These are phyloP conservation scores for Myopa tessellatipennis DNA, from an alignment of 2,888 invertebrate genomes.

Conservation along the genomic window DNA sequence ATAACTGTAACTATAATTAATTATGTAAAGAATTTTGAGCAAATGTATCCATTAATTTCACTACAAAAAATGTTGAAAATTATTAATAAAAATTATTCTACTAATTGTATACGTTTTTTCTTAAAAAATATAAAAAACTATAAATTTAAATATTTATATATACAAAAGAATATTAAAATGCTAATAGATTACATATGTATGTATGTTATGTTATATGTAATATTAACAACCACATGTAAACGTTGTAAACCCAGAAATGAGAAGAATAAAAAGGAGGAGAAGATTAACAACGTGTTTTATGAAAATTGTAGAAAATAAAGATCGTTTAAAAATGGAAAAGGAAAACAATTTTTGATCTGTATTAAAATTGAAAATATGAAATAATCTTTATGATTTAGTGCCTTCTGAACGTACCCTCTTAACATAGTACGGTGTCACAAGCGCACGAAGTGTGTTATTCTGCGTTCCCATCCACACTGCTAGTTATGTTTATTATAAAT, in stretches of 20 bases:
- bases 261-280: background rate
- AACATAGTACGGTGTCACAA: background rate
- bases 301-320: conserved; percentile 19
- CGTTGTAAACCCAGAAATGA: conserved; percentile 11
- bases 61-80: conserved; percentile 12
- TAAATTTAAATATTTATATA: conserved; percentile 40
- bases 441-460: background rate
- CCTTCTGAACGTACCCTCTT: background rate
- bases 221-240: background rate
- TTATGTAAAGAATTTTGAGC: conserved; percentile 21
- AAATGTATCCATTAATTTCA: background rate
- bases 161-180: conserved; percentile 47
- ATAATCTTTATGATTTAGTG: too few species aligned
- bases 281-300: background rate
- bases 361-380: too few species aligned
- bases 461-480: background rate
- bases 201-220: conserved; percentile 42
- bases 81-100: conserved; percentile 14
- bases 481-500: background rate
- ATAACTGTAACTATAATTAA: background rate
- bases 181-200: conserved; percentile 58
- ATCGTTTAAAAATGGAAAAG: conserved; percentile 1
- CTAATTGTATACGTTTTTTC: conserved; percentile 47
- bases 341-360: too few species aligned
- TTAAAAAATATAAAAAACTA: conserved; percentile 18